Evolutionary conservation across 2,888 invertebrate genomes (phyloP).

Genomic region (Augochlorella aurata): DNA sequence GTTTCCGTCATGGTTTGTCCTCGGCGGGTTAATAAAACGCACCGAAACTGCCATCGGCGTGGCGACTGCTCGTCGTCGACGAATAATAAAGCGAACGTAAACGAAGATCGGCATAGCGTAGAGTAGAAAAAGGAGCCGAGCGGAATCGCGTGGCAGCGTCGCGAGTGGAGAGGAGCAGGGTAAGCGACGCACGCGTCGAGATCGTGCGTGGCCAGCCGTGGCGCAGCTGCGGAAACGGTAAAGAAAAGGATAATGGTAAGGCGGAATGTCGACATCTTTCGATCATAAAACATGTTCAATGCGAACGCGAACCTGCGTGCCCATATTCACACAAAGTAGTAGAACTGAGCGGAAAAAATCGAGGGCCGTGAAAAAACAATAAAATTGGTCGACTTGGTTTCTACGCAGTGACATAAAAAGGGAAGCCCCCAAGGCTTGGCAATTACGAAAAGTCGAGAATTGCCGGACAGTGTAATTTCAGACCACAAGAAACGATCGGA

Average conservation of each 20-base stretch:
- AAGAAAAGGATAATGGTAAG: constrained; percentile 55
- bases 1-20: neutral
- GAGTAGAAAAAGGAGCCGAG: constrained; percentile 10
- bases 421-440: neutral
- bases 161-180: constrained; percentile 22
- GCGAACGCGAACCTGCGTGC: constrained; percentile 18
- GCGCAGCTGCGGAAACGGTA: constrained; percentile 37
- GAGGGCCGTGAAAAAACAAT: neutral
- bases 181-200: constrained; percentile 59
- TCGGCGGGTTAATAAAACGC: neutral
- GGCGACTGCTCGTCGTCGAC: constrained; percentile 27
- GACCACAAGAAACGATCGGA: neutral
- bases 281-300: constrained; percentile 67
- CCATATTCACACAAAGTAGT: neutral
- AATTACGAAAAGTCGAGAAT: neutral
- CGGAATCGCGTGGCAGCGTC: constrained; percentile 29
- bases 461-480: neutral
- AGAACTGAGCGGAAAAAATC: neutral
- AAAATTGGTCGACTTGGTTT: too few relatives aligned
- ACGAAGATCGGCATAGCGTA: neutral
- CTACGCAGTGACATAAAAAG: neutral
- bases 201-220: constrained; percentile 44
- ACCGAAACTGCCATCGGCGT: neutral
- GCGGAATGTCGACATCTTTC: constrained; percentile 66
- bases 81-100: constrained; percentile 36